A percentile compares a stretch with the other conserved stretches of the same genome.
Conservation (phyloP, 2,888 invertebrate species). For the Pammene fasciana region DNA sequence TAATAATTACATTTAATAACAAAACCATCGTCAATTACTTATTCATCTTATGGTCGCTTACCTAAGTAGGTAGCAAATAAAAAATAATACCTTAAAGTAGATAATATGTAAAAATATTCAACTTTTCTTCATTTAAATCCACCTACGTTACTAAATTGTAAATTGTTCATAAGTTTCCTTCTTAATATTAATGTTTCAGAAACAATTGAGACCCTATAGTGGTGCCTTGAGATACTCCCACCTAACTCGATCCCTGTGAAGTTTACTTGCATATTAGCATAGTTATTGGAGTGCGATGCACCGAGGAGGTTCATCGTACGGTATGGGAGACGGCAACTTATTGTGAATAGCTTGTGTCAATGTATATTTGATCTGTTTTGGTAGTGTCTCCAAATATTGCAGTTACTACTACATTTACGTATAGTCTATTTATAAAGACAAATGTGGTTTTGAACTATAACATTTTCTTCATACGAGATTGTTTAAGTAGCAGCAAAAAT, state of each 20-base stretch:
- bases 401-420: slow-evolving; percentile 3
- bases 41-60: too few species aligned
- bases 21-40: too few species aligned
- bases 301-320: slow-evolving; percentile 44
- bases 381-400: slow-evolving; percentile 1
- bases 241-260: slow-evolving; percentile 45
- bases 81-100: neutral
- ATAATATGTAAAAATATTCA: neutral
- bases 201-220: slow-evolving; percentile 44
- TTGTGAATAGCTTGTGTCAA: slow-evolving; percentile 35
- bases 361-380: slow-evolving; percentile 18
- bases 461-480: neutral
- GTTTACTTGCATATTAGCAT: slow-evolving; percentile 50
- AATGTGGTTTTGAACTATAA: neutral
- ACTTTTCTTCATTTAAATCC: neutral
- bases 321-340: slow-evolving; percentile 29
- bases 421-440: neutral
- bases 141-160: neutral
- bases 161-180: neutral
- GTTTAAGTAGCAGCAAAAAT: too few species aligned
- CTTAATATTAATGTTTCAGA: slow-evolving; percentile 10
- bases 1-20: too few species aligned
- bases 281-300: slow-evolving; percentile 47
- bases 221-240: slow-evolving; percentile 47
- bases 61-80: too few species aligned